phyloP scores from a whole-genome alignment of 2,888 invertebrate species.

The Macaria notata region DNA sequence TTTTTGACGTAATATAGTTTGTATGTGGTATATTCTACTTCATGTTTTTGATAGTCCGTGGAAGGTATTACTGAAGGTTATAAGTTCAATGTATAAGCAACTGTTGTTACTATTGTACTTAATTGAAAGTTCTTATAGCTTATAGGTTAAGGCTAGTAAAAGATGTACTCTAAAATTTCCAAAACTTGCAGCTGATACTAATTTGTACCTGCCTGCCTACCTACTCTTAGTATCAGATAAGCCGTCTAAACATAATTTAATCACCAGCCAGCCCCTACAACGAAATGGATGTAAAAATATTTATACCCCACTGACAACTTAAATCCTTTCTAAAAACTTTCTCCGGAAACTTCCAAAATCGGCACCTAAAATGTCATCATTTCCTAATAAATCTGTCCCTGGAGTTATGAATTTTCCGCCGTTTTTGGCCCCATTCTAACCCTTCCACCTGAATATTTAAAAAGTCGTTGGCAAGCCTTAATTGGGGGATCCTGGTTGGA shows the following conservation, averaged over 20 bases:
- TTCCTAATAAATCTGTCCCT: constrained; percentile 66
- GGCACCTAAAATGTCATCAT: constrained; percentile 79
- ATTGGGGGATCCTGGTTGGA: constrained; percentile 79
- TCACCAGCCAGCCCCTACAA: constrained; percentile 12
- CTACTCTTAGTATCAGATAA: too few species aligned
- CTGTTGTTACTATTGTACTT: too few species aligned
- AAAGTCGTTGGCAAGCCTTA: constrained; percentile 80
- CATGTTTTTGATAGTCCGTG: too few species aligned
- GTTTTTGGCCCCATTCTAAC: constrained; percentile 72
- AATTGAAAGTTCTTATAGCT: too few species aligned
- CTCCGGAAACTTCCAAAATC: constrained; percentile 68
- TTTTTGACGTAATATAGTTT: too few species aligned
- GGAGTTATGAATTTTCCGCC: constrained; percentile 72
- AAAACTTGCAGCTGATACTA: too few species aligned
- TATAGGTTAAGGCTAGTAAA: too few species aligned
- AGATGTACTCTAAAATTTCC: too few species aligned
- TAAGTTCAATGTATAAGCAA: too few species aligned
- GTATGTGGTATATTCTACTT: too few species aligned
- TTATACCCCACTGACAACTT: constrained; percentile 41
- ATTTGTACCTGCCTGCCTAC: too few species aligned
- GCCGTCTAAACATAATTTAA: neutral
- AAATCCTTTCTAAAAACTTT: constrained; percentile 58
- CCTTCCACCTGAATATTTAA: constrained; percentile 78
- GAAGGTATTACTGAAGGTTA: too few species aligned
- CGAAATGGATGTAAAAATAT: constrained; percentile 19